Conservation (phyloP, 2,797 vertebrate genomes). For the Kryptolebias ocellatus region DNA sequence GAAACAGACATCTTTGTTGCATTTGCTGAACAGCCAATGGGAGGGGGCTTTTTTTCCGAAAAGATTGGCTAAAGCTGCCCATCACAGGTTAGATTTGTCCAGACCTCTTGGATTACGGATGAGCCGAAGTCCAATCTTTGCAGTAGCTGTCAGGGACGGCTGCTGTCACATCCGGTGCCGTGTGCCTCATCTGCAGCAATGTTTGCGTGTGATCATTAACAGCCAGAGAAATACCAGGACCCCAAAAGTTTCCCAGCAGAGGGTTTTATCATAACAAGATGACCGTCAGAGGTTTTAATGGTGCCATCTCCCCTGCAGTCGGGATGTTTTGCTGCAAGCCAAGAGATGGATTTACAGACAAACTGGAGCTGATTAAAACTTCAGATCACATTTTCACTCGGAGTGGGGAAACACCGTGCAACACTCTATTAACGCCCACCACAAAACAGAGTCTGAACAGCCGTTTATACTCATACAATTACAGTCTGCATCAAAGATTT, state of each 20-base stretch:
- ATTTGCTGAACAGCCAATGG: background rate
- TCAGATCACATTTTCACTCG: constrained; percentile 36
- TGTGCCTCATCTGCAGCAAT: background rate
- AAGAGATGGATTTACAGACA: constrained; percentile 13
- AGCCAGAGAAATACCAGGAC: background rate
- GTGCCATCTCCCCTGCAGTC: background rate
- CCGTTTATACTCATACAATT: constrained; percentile 39
- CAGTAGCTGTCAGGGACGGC: background rate
- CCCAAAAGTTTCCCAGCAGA: background rate
- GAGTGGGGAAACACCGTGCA: constrained; percentile 54
- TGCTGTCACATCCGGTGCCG: background rate
- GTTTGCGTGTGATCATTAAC: background rate
- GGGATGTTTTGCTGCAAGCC: background rate
- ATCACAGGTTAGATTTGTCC: background rate
- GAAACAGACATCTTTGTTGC: background rate
- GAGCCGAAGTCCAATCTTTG: background rate
- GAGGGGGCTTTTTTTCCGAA: background rate
- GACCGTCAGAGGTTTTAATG: background rate
- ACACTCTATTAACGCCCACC: constrained; percentile 45
- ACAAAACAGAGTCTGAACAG: constrained; percentile 24
- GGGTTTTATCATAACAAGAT: background rate
- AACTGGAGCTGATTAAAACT: constrained; percentile 17
- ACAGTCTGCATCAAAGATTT: constrained; percentile 61
- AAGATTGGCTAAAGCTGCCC: background rate
- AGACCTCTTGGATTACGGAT: background rate